Conservation (phyloP, 2,888 invertebrate genomes). For the Drosophila anomelani region DNA sequence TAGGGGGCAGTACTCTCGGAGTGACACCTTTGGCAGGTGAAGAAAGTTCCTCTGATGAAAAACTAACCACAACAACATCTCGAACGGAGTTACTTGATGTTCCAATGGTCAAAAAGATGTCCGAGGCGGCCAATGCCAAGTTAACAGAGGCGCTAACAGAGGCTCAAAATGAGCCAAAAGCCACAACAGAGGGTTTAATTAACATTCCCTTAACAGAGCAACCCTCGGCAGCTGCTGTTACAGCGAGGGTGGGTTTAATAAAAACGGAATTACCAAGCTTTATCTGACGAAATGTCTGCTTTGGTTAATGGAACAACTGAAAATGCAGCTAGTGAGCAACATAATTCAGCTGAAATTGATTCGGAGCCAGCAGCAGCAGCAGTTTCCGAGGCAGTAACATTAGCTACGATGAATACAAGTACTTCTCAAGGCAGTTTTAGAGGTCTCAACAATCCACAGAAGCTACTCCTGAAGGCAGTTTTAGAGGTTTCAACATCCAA, state of each 20-base stretch:
- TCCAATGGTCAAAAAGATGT: slow-evolving; percentile 22
- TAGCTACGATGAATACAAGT: not conserved
- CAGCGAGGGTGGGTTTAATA: slow-evolving; percentile 22
- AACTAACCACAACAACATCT: slow-evolving; percentile 3
- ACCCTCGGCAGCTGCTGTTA: not conserved
- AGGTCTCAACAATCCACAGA: not conserved
- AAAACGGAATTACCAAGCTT: slow-evolving; percentile 2
- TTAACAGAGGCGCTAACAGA: slow-evolving; percentile 17
- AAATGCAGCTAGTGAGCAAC: not conserved
- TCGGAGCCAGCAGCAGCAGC: slow-evolving; percentile 1
- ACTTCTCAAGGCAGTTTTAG: not conserved
- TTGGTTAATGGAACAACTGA: slow-evolving; percentile 14
- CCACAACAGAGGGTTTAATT: not conserved
- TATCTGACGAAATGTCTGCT: not conserved
- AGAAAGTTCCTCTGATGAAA: not conserved
- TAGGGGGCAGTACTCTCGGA: not conserved
- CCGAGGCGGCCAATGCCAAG: slow-evolving; percentile 20
- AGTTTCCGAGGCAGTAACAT: slow-evolving; percentile 1
- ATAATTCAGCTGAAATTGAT: not conserved
- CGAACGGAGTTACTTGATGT: slow-evolving; percentile 22
- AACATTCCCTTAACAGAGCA: slow-evolving; percentile 14
- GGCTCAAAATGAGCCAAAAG: slow-evolving; percentile 1
- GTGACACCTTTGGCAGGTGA: not conserved
- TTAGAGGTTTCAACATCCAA: not conserved
- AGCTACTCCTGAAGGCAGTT: no score